These are phyloP conservation scores for Celastrina argiolus DNA, from an alignment of 2,888 invertebrate genomes.

Conservation along the genomic window DNA sequence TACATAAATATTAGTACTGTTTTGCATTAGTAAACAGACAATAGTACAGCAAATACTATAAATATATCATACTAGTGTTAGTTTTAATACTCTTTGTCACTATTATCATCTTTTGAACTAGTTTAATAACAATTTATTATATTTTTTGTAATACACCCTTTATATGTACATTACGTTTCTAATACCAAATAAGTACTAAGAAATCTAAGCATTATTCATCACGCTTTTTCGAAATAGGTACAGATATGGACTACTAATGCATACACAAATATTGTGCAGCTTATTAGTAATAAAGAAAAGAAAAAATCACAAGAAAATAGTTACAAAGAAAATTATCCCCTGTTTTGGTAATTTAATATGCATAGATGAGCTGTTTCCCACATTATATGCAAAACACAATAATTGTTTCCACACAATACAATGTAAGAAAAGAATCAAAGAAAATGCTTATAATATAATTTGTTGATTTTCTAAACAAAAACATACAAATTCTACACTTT, in stretches of 20 bases:
- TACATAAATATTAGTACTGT: not conserved
- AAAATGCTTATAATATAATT: no score
- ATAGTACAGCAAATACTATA: constrained; percentile 5
- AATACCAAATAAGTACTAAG: not conserved
- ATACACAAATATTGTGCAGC: no score
- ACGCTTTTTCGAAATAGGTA: no score
- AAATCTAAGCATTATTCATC: no score
- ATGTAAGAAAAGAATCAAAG: no score
- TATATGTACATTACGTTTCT: not conserved
- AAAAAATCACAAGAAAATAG: no score
- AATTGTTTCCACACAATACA: no score
- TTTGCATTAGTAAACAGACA: not conserved
- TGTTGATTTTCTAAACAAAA: no score
- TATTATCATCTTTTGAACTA: not conserved
- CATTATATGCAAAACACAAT: not conserved
- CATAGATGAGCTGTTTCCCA: not conserved
- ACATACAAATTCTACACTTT: no score
- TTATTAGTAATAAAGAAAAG: no score
- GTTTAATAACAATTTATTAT: not conserved
- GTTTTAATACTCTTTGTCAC: not conserved
- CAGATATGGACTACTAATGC: no score
- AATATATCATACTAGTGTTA: not conserved
- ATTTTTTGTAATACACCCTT: not conserved
- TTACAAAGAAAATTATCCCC: no score
- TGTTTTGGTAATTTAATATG: not conserved